phyloP scores from a whole-genome alignment of 2,797 vertebrate species.

The Darevskia mixta region DNA sequence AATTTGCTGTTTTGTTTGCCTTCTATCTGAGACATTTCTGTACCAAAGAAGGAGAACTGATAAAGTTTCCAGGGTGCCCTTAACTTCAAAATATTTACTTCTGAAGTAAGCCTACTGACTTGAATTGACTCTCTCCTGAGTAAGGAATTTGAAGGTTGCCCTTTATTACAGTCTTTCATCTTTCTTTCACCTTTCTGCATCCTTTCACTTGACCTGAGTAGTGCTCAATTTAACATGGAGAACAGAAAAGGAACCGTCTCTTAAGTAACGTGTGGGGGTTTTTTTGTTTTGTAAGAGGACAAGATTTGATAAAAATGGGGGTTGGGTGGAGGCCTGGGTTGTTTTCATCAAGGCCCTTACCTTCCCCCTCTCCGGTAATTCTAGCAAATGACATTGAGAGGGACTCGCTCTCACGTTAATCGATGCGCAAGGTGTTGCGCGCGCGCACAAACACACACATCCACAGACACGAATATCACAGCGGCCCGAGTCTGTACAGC shows the following conservation, averaged over 20 bases:
- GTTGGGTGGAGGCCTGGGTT: too few relatives aligned
- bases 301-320: not conserved
- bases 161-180: not conserved
- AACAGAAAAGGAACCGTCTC: not conserved
- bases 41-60: not conserved
- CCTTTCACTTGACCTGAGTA: not conserved
- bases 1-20: not conserved
- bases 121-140: not conserved
- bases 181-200: not conserved
- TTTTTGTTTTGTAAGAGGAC: not conserved
- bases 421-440: too few relatives aligned
- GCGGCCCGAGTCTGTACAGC: not conserved
- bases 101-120: not conserved
- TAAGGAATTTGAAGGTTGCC: not conserved
- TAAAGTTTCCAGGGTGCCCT: not conserved
- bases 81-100: not conserved
- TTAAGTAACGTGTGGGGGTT: not conserved
- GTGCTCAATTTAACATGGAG: not conserved
- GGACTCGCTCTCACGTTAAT: too few relatives aligned
- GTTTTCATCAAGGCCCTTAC: not conserved
- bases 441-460: too few relatives aligned
- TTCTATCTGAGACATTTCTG: too few relatives aligned
- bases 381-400: not conserved
- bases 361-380: not conserved
- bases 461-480: too few relatives aligned